phyloP scores from a whole-genome alignment of 2,797 vertebrate species.

The Cottoperca gobio region DNA sequence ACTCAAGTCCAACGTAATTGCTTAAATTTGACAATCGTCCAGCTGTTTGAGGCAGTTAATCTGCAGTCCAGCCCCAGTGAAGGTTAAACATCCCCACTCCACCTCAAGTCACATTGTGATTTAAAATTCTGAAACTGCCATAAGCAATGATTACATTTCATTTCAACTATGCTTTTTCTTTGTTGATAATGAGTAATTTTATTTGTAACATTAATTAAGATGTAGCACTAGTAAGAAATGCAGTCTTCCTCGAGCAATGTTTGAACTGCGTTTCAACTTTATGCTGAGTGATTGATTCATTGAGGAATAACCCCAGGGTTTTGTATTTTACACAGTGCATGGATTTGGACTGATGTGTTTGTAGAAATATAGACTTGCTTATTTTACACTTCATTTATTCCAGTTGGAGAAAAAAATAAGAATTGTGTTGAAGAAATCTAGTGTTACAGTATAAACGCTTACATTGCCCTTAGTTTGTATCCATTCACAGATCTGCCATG shows the following conservation, averaged over 20 bases:
- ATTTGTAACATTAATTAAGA: conserved; percentile 57
- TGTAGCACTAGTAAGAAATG: conserved; percentile 27
- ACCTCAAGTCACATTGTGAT: conserved; percentile 44
- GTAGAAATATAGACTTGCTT: not conserved
- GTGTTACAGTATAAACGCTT: not conserved
- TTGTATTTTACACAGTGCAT: conserved; percentile 1
- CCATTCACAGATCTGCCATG: not conserved
- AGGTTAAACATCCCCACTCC: conserved; percentile 29
- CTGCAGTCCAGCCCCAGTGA: conserved; percentile 12
- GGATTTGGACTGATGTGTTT: not conserved
- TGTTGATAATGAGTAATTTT: conserved; percentile 58
- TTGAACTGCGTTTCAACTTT: conserved; percentile 72
- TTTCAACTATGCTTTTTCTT: conserved; percentile 62
- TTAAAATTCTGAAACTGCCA: conserved; percentile 48
- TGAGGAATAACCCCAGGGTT: conserved; percentile 26
- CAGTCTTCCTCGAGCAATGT: conserved; percentile 46
- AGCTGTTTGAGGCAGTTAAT: not conserved
- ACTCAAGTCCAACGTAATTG: not conserved
- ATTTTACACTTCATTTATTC: conserved; percentile 20
- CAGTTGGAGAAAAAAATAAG: not conserved
- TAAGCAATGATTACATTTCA: conserved; percentile 67
- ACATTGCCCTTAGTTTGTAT: not conserved
- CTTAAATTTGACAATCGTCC: not conserved
- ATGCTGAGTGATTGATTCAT: conserved; percentile 26
- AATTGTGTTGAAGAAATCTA: not conserved